Base-by-base conservation (phyloP, 2,113 vertebrate genomes). In the Cepphus grylle region DNA sequence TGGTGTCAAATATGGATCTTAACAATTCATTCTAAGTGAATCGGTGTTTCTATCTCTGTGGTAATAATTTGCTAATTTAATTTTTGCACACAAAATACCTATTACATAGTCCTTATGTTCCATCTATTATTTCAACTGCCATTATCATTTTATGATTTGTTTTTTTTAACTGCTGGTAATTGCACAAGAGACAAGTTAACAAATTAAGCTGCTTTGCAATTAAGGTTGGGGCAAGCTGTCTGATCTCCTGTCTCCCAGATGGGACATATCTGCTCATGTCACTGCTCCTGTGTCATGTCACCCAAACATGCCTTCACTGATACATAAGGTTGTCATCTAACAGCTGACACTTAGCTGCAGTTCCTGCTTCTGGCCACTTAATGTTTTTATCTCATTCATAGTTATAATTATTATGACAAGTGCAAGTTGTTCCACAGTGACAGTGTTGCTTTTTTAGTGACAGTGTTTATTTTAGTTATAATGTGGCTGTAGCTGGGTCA, bases 321-420 rank as follows among this genome's bases (percentile, higher is more conserved):
- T 76, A 53, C 20, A 36, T 65, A 61, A 72, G 53, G 86, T n/a
- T 96, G 94, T 78, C 90, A 88, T 78, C 78, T 70, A 87, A 79
- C 94, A 97, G 93, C 93, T 94, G 83, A 91, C 81, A 85, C n/a
- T 90, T 52, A 45, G n/a, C 61, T 79, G 69, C 74, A 92, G 66
- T 88, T 93, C 81, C 73, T 77, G 83, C 81, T 90, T 72, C 73
- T 29, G 74, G 83, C 94, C 62, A 87, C 89, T 85, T 94, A 23
- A 36, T 72, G 61, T 61, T 94, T 96, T 92, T 93, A 79, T 94
- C 86, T 94, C 70, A 50, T 94, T 94, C 91, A 42, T 65, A 81
- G 61, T 87, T 93, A 63, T 38, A 94, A 96, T 96, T 94, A 61
- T 80, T 85, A 42, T 91, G 95, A 96, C 96, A 97, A 72, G 81